phyloP scores from a whole-genome alignment of 2,888 invertebrate species.

The Atrina japonica region DNA sequence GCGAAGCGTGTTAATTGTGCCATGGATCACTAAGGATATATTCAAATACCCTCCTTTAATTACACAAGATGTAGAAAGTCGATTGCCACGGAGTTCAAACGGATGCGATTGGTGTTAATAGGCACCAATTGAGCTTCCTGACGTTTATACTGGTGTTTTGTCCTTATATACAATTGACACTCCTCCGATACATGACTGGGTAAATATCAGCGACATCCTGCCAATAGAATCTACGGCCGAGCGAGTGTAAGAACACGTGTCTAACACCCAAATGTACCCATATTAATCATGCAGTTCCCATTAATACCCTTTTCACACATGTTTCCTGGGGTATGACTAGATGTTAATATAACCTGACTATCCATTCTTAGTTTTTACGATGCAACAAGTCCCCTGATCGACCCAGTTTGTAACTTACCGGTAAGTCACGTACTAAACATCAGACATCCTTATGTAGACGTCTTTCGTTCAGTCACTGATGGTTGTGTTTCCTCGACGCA shows the following conservation, averaged over 20 bases:
- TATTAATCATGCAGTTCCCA: constrained; percentile 42
- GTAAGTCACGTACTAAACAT: background rate
- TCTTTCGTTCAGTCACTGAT: background rate
- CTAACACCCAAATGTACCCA: constrained; percentile 50
- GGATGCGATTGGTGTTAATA: constrained; percentile 41
- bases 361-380: too few species aligned
- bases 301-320: constrained; percentile 5
- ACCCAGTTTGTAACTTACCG: background rate
- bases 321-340: constrained; percentile 37
- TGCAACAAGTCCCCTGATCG: constrained; percentile 13
- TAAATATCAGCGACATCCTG: constrained; percentile 41
- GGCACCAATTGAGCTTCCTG: constrained; percentile 30
- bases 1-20: constrained; percentile 50
- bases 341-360: too few species aligned
- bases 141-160: constrained; percentile 23
- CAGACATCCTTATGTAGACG: background rate
- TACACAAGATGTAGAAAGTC: constrained; percentile 49
- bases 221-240: constrained; percentile 51
- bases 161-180: constrained; percentile 38
- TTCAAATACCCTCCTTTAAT: constrained; percentile 46
- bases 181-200: constrained; percentile 25
- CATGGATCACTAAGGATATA: constrained; percentile 52
- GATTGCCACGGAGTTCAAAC: constrained; percentile 42
- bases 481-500: too few species aligned
- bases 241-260: constrained; percentile 35